phyloP scores from a whole-genome alignment of 1,140 invertebrate genomes.

The Penaeus vannamei region DNA sequence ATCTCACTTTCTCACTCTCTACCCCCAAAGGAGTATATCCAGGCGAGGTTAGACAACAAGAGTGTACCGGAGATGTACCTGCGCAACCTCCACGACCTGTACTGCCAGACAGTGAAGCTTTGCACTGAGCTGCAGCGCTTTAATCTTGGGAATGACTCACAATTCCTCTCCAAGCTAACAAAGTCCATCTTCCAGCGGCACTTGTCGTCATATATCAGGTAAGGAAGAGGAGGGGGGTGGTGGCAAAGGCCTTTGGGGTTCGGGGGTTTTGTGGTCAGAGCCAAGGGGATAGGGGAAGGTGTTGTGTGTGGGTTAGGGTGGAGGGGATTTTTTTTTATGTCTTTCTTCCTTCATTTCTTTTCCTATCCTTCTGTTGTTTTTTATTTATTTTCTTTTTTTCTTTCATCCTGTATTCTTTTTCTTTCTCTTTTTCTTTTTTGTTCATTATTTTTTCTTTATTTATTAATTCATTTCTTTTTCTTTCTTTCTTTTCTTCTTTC shows the following conservation, averaged over 20 bases:
- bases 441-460: too few species aligned
- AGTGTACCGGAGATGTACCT: slow-evolving; percentile 78
- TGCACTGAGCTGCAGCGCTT: slow-evolving; percentile 81
- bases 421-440: too few species aligned
- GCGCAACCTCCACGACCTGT: slow-evolving; percentile 89
- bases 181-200: slow-evolving; percentile 88
- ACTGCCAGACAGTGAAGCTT: slow-evolving; percentile 83
- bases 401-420: too few species aligned
- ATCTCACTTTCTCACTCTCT: neutral
- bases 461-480: too few species aligned
- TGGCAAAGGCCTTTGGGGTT: neutral
- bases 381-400: too few species aligned
- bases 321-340: too few species aligned
- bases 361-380: too few species aligned
- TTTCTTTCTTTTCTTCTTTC: too few species aligned
- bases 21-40: slow-evolving; percentile 65
- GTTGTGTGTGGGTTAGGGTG: too few species aligned
- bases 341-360: too few species aligned
- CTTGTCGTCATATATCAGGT: slow-evolving; percentile 84
- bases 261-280: neutral
- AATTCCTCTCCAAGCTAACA: slow-evolving; percentile 85
- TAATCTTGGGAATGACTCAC: slow-evolving; percentile 86
- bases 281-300: too few species aligned
- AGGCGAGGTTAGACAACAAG: slow-evolving; percentile 67
- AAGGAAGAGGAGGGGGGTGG: neutral